Base-by-base conservation (phyloP, 1,140 invertebrate genomes). In the Plectus sambesii region DNA sequence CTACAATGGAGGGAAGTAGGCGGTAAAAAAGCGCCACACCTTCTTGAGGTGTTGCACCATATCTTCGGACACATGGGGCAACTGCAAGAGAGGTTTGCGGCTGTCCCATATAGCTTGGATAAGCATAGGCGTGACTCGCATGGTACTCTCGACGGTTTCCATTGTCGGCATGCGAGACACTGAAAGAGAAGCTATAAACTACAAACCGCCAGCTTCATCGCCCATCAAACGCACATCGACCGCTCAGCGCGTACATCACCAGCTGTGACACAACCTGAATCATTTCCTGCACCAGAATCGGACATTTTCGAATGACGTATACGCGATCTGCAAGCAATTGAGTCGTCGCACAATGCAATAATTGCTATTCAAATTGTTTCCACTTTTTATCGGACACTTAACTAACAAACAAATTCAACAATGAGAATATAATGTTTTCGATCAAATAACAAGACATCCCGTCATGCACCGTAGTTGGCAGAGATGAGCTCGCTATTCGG, bases 201-300 rank as follows among this genome's bases (percentile, higher is more conserved):
- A n/a, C n/a, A n/a, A n/a, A n/a, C n/a, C n/a, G n/a, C n/a, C n/a
- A n/a, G n/a, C n/a, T n/a, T n/a, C n/a, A n/a, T n/a, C n/a, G n/a
- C n/a, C n/a, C n/a, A n/a, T n/a, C n/a, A n/a, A n/a, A n/a, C n/a
- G n/a, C n/a, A n/a, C n/a, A n/a, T n/a, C n/a, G n/a, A n/a, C n/a
- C n/a, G n/a, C n/a, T n/a, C 72, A 92, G 86, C 19, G 85, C 86
- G 54, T 96, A 74, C 60, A 88, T 79, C 40, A 92, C 87, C 22
- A 98, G 74, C 71, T 94, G 87, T 68, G 90, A 84, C 3, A 88
- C 82, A 70, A 88, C 88, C 60, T 84, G 85, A 38, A 97, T 83
- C 85, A 97, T 93, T 74, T 98, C 93, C 65, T 94, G 85, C 53
- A 98, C 81, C n/a, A 99, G 76, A 70, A 87, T 86, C 2, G 92